Evolutionary conservation across 2,113 vertebrate genomes (phyloP), one percentile per base, ranked within the genome.

Genomic region (Halcyon malimbica): DNA sequence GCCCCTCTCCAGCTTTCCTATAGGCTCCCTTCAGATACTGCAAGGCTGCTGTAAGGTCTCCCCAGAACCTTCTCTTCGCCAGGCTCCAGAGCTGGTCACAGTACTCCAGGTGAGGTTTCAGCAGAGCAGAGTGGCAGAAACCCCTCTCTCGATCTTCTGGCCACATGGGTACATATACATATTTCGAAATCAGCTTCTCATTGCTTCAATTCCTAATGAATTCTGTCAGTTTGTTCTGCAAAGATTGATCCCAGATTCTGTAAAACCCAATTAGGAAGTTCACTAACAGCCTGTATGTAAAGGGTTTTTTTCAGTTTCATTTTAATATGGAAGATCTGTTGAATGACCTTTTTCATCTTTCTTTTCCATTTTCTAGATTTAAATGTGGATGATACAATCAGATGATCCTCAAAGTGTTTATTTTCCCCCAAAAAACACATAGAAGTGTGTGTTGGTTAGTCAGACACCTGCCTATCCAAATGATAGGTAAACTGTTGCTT

Each of bases 351-450:
- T 77, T 54, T 39, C 65, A 62, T 50, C 33, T 37, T 2, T 31
- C 9, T 48, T 73, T 86, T 51, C 8, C 16, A 5, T 59, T 86
- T 83, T 31, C 29, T 73, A 29, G 21, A 54, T 50, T 92, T 82
- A 48, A 89, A 44, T 8, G 7, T 51, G 24, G 69, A 65, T 83
- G 5, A 35, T 37, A 26, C 6, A 5, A 46, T 63, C 16, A 81
- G 35, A 13, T 44, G n/a, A 80, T n/a, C 35, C 25, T 71, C 31
- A 75, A 70, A 73, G 8, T 23, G 1, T 23, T 54, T 81, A 83
- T 51, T 33, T 50, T 5, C 9, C 7, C 8, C 5, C 74, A 59
- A 20, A 6, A 0, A 7, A 6, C 33, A 17, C 12, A 16, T 5
- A 41, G 42, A 56, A 89, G 48, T 1, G 0, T 42, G 25, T 42